phyloP scores from a whole-genome alignment of 1,140 invertebrate species.

The Idris sp. region DNA sequence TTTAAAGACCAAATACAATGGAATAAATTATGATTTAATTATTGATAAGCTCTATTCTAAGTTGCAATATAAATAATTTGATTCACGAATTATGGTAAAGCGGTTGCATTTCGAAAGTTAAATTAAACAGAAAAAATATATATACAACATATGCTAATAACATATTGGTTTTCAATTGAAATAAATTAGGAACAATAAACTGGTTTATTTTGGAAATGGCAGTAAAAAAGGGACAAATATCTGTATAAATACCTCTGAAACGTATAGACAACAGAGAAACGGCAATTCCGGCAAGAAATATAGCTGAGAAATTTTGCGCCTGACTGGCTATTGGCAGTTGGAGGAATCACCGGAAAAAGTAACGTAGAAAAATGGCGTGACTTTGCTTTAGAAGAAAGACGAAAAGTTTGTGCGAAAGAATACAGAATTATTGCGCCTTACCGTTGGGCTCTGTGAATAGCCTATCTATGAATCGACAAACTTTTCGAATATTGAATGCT shows the following conservation, averaged over 20 bases:
- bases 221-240: conserved; percentile 55
- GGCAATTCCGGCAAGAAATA: conserved; percentile 61
- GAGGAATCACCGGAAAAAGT: conserved; percentile 51
- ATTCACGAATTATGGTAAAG: too few relatives aligned
- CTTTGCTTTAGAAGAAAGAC: conserved; percentile 57
- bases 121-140: too few relatives aligned
- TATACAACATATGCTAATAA: too few relatives aligned
- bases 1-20: too few relatives aligned
- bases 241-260: conserved; percentile 55
- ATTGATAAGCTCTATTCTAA: too few relatives aligned
- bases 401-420: conserved; percentile 53
- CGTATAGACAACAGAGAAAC: conserved; percentile 52
- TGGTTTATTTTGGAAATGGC: conserved; percentile 48
- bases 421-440: conserved; percentile 58
- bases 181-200: conserved; percentile 51
- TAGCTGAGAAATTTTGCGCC: conserved; percentile 56
- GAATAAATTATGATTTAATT: too few relatives aligned
- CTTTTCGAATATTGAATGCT: conserved; percentile 70
- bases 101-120: too few relatives aligned
- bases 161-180: too few relatives aligned
- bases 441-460: conserved; percentile 48
- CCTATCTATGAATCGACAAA: conserved; percentile 71
- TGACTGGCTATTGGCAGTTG: conserved; percentile 57
- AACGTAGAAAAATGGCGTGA: conserved; percentile 59
- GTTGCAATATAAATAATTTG: too few relatives aligned